Evolutionary conservation across 2,797 vertebrate genomes (phyloP).

Genomic region (Phrynocephalus guinanensis): DNA sequence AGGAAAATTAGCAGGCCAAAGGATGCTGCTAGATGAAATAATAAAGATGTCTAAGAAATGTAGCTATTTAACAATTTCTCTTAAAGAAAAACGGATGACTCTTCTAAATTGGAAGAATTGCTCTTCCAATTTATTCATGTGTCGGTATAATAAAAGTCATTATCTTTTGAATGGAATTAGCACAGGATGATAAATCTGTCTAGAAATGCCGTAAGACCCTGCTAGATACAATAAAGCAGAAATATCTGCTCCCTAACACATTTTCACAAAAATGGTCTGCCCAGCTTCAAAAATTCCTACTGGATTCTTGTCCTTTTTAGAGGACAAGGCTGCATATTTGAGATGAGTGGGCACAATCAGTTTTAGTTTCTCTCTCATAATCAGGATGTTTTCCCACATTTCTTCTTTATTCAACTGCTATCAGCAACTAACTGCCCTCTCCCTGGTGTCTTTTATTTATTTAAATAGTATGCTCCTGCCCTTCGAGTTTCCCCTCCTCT

Average conservation of each 20-base stretch:
- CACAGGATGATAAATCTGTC: slow-evolving; percentile 38
- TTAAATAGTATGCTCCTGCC: slow-evolving; percentile 41
- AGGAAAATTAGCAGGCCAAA: slow-evolving; percentile 39
- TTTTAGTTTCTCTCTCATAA: background rate
- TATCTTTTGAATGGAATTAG: slow-evolving; percentile 42
- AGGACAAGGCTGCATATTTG: background rate
- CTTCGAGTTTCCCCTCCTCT: slow-evolving; percentile 21
- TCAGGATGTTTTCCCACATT: background rate
- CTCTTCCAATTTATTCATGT: slow-evolving; percentile 39
- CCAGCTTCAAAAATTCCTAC: background rate
- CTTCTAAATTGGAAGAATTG: slow-evolving; percentile 1
- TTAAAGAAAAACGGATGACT: slow-evolving; percentile 29
- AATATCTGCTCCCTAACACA: background rate
- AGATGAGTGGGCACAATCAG: background rate
- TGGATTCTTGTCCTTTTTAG: too few species aligned
- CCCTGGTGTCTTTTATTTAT: background rate
- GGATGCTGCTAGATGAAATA: slow-evolving; percentile 35
- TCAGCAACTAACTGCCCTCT: background rate
- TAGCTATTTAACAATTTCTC: slow-evolving; percentile 50
- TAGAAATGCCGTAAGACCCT: background rate
- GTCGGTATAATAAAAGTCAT: slow-evolving; percentile 41
- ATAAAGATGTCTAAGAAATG: slow-evolving; percentile 51
- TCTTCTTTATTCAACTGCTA: background rate
- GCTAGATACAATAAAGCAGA: background rate
- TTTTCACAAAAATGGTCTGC: background rate